Conservation (phyloP, 2,797 vertebrate genomes). For the Erethizon dorsatum region DNA sequence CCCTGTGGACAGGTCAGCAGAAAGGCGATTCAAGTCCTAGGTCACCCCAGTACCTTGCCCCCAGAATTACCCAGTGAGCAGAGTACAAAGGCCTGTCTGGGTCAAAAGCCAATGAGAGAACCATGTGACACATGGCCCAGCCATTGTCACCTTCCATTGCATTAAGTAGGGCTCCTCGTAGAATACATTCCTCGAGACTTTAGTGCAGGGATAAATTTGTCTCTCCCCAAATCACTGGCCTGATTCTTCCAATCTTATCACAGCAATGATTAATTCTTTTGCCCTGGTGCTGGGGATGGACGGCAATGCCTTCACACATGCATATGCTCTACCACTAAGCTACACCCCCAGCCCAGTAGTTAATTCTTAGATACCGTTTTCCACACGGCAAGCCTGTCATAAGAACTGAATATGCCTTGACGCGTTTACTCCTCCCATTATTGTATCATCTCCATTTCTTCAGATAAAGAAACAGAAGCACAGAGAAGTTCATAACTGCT, state of each 20-base stretch:
- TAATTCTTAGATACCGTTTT: background rate
- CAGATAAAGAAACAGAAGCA: conserved; percentile 6
- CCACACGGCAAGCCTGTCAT: background rate
- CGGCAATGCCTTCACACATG: background rate
- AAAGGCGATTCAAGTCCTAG: background rate
- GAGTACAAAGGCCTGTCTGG: background rate
- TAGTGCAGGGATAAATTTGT: background rate
- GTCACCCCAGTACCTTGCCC: background rate
- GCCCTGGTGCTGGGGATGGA: background rate
- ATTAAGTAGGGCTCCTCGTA: background rate
- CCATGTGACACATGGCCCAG: background rate
- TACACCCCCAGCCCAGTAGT: background rate
- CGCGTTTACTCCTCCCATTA: background rate
- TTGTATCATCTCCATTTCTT: conserved; percentile 18
- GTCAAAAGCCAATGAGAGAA: conserved; percentile 9
- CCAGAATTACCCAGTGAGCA: background rate
- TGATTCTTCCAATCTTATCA: conserved; percentile 24
- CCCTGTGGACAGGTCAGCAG: background rate
- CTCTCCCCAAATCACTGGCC: background rate
- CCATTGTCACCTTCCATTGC: background rate
- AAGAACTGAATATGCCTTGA: background rate
- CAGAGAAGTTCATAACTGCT: conserved; percentile 14
- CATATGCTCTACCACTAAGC: background rate
- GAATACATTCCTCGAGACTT: conserved; percentile 17
- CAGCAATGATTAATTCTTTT: background rate